Evolutionary conservation across 2,888 invertebrate species (phyloP), one percentile per base, ranked within the genome.

Genomic region (Rugalucina vietnamica): DNA sequence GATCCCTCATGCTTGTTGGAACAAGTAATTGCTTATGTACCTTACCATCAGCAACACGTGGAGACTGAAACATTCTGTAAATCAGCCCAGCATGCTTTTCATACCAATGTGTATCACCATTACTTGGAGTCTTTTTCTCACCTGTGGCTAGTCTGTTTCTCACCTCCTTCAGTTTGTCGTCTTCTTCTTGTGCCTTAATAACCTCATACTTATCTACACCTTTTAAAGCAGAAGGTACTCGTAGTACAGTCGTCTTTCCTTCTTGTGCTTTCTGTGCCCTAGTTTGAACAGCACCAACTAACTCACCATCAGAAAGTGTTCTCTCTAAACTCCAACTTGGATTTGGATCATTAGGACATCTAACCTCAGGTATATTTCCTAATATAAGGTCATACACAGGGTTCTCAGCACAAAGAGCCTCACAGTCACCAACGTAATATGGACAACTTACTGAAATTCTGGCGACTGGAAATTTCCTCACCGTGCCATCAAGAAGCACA

Each of bases 361-460:
- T 82, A 0, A 71, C 76, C 3, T 72, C 72, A 24, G 27, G 32
- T n/a, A 82, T 60, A 49, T 87, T 85, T 2, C 85, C 82, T 32
- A 87, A 21, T 8, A 87, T 80, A n/a, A 82, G 37, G 70, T 85
- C 87, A 76, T 71, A 82, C 18, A 78, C 29, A 21, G 84, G 82
- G 43, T 78, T 74, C 21, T 81, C 74, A 75, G 85, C 69, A 39
- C 86, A 86, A 49, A 75, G 65, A 4, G 80, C 86, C 27, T 73
- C 32, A 5, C 78, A 37, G 8, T 73, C 54, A 18, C 86, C 82
- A 27, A 36, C 49, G n/a, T 32, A 80, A 74, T 71, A 88, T 27
- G 86, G 82, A 8, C 81, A 81, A 39, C 83, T 79, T 18, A 88
- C 29, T 29, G 24, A 37, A 4, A 87, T 74, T 10, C 27, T 29